Conservation (phyloP, 2,888 invertebrate genomes). For the Mythimna ferrago region DNA sequence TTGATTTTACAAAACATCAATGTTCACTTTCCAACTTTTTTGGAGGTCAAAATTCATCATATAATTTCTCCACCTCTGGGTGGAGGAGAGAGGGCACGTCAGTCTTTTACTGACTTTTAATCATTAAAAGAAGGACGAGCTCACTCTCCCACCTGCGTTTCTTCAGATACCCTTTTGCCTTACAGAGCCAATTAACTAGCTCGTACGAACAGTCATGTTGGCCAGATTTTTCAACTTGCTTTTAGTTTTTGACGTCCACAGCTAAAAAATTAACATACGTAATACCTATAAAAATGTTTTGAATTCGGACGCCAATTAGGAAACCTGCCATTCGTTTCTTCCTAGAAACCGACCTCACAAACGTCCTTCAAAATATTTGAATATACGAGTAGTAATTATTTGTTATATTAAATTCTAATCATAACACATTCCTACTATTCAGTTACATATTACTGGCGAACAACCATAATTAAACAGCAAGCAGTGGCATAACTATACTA, state of each 20-base stretch:
- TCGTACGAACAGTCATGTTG: no score
- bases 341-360: not conserved
- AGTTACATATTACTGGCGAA: slow-evolving; percentile 13
- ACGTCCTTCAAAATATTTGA: not conserved
- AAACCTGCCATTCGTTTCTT: not conserved
- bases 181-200: no score
- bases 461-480: slow-evolving; percentile 8
- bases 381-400: slow-evolving; percentile 11
- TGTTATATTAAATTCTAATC: slow-evolving; percentile 34
- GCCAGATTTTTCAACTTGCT: not conserved
- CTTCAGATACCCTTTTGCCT: no score
- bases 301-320: not conserved
- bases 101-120: no score
- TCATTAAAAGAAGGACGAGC: no score
- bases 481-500: no score
- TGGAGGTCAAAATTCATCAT: no score
- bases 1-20: no score
- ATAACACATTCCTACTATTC: slow-evolving; percentile 4
- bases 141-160: no score
- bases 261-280: not conserved
- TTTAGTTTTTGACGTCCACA: not conserved
- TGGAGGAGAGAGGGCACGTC: no score
- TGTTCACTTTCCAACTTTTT: not conserved
- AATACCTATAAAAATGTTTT: not conserved
- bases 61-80: no score